Evolutionary conservation across 2,113 vertebrate genomes (phyloP).

Genomic region (Pan troglodytes): DNA sequence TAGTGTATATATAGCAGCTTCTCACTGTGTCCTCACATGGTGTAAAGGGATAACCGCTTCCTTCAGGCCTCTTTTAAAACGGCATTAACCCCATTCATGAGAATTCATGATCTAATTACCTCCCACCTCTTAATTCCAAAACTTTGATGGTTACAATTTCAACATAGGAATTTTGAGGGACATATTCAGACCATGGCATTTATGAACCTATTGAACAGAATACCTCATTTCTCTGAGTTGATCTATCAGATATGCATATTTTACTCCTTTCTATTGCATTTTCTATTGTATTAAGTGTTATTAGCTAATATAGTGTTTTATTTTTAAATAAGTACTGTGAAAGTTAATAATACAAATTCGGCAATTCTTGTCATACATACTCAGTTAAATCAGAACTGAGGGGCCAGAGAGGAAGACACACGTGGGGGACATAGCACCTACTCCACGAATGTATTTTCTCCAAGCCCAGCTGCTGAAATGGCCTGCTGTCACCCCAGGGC

Average conservation of each 20-base stretch:
- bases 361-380: not conserved
- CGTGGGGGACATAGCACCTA: not conserved
- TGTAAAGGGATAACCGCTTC: not conserved
- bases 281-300: not conserved
- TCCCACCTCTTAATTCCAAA: not conserved
- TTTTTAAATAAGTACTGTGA: not conserved
- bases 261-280: not conserved
- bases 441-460: not conserved
- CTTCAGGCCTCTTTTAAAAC: too few relatives aligned
- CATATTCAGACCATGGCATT: not conserved
- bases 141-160: not conserved
- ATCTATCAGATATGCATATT: not conserved
- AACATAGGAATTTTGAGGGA: not conserved
- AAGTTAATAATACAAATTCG: not conserved
- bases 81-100: not conserved
- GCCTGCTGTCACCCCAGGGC: not conserved
- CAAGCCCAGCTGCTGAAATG: not conserved
- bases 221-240: not conserved
- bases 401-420: not conserved
- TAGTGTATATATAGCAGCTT: not conserved
- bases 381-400: not conserved
- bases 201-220: not conserved
- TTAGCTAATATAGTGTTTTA: not conserved
- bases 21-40: not conserved
- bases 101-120: not conserved